A percentile compares a stretch with the other conserved stretches of the same genome.
phyloP scores from a whole-genome alignment of 92 coral and sea anemone genomes.

The Hydrozoanthus gracilis region DNA sequence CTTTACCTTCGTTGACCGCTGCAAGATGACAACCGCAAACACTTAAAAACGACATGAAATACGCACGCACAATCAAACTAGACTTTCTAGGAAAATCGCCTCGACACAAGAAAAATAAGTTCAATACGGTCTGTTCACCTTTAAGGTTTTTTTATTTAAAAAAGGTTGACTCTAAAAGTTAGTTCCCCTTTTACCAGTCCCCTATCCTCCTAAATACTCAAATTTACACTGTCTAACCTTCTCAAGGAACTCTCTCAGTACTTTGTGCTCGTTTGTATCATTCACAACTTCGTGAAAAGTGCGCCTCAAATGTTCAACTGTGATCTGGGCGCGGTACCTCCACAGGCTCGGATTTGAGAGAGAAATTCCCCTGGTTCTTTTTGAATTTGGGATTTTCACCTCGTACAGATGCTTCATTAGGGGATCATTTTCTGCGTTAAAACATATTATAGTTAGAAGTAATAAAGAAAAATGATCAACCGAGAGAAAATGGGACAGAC shows the following conservation, averaged over 20 bases:
- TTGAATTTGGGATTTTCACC: conserved; percentile 56
- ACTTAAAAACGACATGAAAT: too few relatives aligned
- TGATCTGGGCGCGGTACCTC: conserved; percentile 82
- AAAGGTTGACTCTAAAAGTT: too few relatives aligned
- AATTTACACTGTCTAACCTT: conserved; percentile 43
- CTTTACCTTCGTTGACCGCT: too few relatives aligned
- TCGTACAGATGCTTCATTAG: conserved; percentile 78
- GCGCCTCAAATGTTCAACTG: conserved; percentile 75
- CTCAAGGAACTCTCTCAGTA: conserved; percentile 69
- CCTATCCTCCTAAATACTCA: background rate
- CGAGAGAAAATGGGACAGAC: too few relatives aligned
- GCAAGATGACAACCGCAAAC: too few relatives aligned
- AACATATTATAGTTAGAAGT: background rate
- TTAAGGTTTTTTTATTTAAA: too few relatives aligned
- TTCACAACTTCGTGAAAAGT: conserved; percentile 73
- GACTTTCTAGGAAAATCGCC: too few relatives aligned
- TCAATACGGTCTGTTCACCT: too few relatives aligned
- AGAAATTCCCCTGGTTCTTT: conserved; percentile 34
- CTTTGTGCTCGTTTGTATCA: conserved; percentile 42
- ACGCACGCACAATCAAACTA: too few relatives aligned
- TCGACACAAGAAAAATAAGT: too few relatives aligned
- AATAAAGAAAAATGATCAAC: too few relatives aligned
- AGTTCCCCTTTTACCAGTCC: background rate
- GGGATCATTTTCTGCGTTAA: conserved; percentile 60
- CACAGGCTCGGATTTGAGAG: conserved; percentile 78